Evolutionary conservation across 1,140 invertebrate genomes (phyloP).

Genomic region (Drosophila asahinai): DNA sequence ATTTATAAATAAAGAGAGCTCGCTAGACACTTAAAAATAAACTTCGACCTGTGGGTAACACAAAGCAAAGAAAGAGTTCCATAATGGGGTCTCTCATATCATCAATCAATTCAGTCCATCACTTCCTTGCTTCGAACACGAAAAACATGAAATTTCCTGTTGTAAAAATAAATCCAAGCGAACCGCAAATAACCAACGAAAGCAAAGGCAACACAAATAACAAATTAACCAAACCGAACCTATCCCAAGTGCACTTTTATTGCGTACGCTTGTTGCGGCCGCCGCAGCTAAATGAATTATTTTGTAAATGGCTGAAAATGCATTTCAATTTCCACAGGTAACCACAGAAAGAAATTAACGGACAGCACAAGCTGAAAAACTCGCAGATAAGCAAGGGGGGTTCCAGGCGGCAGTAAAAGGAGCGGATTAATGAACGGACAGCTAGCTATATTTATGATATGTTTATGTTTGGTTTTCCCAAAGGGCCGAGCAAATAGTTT

Average conservation of each 20-base stretch:
- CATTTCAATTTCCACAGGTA: conserved; percentile 43
- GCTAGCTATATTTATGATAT: conserved; percentile 19
- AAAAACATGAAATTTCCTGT: conserved; percentile 18
- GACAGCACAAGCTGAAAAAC: conserved; percentile 6
- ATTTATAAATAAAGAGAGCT: conserved; percentile 25
- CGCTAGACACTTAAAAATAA: conserved; percentile 17
- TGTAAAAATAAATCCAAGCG: conserved; percentile 36
- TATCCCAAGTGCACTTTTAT: conserved; percentile 60
- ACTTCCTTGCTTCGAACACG: conserved; percentile 10
- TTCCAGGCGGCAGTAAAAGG: neutral
- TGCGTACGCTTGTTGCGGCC: conserved; percentile 22
- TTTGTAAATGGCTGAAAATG: conserved; percentile 39
- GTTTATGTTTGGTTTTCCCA: conserved; percentile 12
- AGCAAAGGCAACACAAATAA: conserved; percentile 13
- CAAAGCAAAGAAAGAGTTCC: conserved; percentile 5
- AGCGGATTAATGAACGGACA: neutral
- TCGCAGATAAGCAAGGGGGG: neutral
- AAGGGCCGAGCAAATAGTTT: neutral
- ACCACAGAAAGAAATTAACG: conserved; percentile 9
- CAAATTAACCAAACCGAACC: conserved; percentile 49
- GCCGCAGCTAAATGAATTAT: conserved; percentile 23
- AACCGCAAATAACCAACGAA: conserved; percentile 16
- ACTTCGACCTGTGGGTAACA: neutral
- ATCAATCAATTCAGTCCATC: conserved; percentile 28
- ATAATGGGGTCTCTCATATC: conserved; percentile 1